Evolutionary conservation across 2,888 invertebrate species (phyloP), one percentile per base, ranked within the genome.

Genomic region (Pyrrhia umbra): DNA sequence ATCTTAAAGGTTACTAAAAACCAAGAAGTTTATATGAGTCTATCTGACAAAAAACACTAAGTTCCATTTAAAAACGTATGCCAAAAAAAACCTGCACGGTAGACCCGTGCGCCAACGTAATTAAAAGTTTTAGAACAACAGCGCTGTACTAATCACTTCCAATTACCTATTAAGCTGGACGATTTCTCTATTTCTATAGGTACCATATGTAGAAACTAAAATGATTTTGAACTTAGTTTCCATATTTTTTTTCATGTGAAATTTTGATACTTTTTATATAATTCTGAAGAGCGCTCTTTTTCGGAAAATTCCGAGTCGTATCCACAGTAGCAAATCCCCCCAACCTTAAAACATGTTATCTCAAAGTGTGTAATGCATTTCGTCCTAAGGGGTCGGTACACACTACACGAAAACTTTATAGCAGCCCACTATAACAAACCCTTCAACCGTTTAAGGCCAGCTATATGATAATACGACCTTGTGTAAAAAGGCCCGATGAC

Each of bases 391-490:
- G 20, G 30, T 27, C 25, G 18, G 42, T 10, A 64, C 56, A 60
- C 64, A 69, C 52, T 51, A 59, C 62, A 63, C 45, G 62, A 52
- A 69, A 63, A 58, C 46, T 76, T 68, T 62, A 60, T 51, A 40
- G 45, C 45, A 39, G 47, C 27, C 45, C 51, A 56, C 50, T 16
- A 45, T 2, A 15, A 43, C 43, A 58, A 56, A 59, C 59, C 77
- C 47, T 45, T 67, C 52, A 74, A 58, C 39, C 58, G 52, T 77
- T 77, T 77, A 77, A 61, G 62, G 30, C 52, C 47, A 37, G 61
- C 54, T 63, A 60, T 64, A 73, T 69, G 67, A 68, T 69, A 65
- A 72, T 57, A 56, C 54, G 57, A 73, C 80, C 79, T 68, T 52
- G 56, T 65, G 61, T 51, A 71, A 71, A 79, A 77, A 65, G 74